These are phyloP conservation scores for Zygothrica quintamaculata DNA, from an alignment of 2,888 invertebrate genomes.

Conservation along the genomic window DNA sequence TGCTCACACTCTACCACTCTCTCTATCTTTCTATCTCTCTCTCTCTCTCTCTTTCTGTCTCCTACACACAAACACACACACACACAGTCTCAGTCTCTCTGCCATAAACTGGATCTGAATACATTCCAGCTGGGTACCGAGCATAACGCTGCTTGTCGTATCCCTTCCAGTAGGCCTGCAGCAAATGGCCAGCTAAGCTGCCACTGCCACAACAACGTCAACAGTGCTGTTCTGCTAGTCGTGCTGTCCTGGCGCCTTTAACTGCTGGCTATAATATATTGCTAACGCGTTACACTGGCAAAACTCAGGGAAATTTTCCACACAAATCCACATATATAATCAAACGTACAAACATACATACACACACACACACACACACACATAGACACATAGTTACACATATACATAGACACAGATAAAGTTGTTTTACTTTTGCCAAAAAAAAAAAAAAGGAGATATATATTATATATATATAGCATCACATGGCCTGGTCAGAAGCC, in stretches of 20 bases:
- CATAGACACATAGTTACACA: conserved; percentile 11
- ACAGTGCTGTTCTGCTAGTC: conserved; percentile 68
- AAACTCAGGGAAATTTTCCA: conserved; percentile 75
- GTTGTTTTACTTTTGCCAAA: conserved; percentile 42
- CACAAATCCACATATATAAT: conserved; percentile 23
- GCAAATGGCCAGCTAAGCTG: conserved; percentile 45
- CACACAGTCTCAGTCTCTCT: no score
- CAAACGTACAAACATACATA: conserved; percentile 17
- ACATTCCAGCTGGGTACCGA: conserved; percentile 54
- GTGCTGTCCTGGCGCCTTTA: conserved; percentile 57
- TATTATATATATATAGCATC: conserved; percentile 28
- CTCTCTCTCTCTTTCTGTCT: no score
- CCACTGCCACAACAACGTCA: conserved; percentile 66
- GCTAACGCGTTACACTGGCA: conserved; percentile 56
- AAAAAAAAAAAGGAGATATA: conserved; percentile 13
- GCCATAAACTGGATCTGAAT: conserved; percentile 61
- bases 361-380: conserved; percentile 27
- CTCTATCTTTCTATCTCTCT: no score
- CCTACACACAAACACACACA: no score
- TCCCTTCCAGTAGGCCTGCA: conserved; percentile 58
- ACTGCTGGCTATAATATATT: conserved; percentile 27
- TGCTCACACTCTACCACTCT: no score
- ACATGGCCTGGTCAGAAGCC: conserved; percentile 47
- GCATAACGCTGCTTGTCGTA: conserved; percentile 22
- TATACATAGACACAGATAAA: conserved; percentile 10